A percentile compares a stretch with the other conserved stretches of the same genome.
phyloP scores from a whole-genome alignment of 2,797 vertebrate species.

The Falco concolor region DNA sequence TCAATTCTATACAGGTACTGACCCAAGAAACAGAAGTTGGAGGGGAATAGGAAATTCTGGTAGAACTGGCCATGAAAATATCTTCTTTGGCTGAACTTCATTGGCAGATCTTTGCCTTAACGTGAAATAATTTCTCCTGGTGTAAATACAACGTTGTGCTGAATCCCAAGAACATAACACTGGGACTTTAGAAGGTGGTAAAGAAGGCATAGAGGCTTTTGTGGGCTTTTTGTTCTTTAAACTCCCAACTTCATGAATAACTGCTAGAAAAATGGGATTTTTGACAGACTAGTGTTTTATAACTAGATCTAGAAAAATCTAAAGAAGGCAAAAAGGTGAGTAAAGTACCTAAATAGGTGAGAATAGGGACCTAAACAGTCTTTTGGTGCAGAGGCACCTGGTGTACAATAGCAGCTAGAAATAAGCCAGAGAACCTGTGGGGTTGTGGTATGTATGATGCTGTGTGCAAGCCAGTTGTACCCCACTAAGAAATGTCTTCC shows the following conservation, averaged over 20 bases:
- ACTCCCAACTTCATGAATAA: neutral
- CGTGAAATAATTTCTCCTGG: neutral
- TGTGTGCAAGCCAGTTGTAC: neutral
- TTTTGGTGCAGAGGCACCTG: neutral
- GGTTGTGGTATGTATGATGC: neutral
- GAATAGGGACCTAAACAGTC: neutral
- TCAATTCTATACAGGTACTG: neutral
- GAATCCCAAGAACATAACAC: neutral
- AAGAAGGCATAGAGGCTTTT: neutral
- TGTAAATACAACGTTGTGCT: neutral
- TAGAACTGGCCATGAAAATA: neutral
- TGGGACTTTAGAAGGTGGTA: neutral
- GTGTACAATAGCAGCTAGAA: neutral
- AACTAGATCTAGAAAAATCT: neutral
- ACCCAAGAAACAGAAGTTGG: neutral
- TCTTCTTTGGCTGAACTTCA: neutral
- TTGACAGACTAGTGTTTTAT: neutral
- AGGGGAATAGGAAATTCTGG: neutral
- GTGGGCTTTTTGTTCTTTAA: neutral
- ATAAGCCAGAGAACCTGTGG: neutral
- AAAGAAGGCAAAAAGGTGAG: neutral
- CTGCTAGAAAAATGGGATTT: neutral
- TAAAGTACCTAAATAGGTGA: neutral
- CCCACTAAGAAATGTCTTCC: neutral
- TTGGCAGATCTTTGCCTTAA: neutral